Base-by-base conservation (phyloP, 2,888 invertebrate species). In the Orthosia gothica region DNA sequence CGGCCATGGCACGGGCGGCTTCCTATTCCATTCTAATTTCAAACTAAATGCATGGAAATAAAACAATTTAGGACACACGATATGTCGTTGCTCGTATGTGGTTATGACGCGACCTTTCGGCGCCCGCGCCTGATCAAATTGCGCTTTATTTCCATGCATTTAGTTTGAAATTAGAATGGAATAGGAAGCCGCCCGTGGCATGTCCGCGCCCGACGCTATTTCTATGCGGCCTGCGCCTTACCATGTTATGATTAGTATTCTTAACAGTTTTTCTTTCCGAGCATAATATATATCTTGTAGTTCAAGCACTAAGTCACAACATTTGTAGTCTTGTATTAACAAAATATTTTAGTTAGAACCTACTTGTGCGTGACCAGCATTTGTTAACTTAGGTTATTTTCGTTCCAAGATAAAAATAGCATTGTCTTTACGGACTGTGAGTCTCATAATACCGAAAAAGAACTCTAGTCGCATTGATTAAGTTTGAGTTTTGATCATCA, bases 341-440 rank as follows among this genome's bases (percentile, higher is more conserved):
- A 70, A 78, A n/a, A 57, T 32, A 62, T 69, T 61, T 40, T 50
- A 59, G 16, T 40, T 20, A 57, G 61, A 59, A 45, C n/a, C 3
- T 54, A 26, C 16, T 55, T 23, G 26, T 49, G 2, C 54, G 54
- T 77, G 77, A 68, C 23, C 26, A 47, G 59, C 18, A 50, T 61
- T 26, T 32, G 40, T 50, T 58, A 45, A 32, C 20, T 15, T 50
- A 52, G 12, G 18, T 45, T 50, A 57, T 57, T 62, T 55, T 74
- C 16, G 45, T 47, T 26, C 16, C 20, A 16, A 45, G 49, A 63
- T 45, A 55, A 61, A 61, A 59, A 61, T 74, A 40, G 7, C 32
- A 68, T 20, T 23, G 55, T 49, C n/a, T 40, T 47, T 13, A 16
- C 13, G 12, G 7, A 16, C 23, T 59, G 26, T 20, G 18, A 47